Conservation (phyloP, 2,888 invertebrate species). For the Leptinotarsa tumamoca region DNA sequence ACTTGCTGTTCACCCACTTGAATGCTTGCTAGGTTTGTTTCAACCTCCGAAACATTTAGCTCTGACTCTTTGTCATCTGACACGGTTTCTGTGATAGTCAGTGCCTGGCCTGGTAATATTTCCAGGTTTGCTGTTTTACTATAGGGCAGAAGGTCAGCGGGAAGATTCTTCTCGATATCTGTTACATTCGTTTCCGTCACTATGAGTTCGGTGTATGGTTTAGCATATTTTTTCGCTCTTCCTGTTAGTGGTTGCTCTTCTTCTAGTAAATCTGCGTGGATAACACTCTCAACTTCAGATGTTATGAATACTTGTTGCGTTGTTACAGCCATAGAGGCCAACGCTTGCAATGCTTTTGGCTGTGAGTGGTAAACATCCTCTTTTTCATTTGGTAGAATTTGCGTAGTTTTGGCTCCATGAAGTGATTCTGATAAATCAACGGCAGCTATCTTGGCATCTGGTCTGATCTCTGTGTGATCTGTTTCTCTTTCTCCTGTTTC, state of each 20-base stretch:
- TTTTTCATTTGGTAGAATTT: slow-evolving; percentile 66
- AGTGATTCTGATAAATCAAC: slow-evolving; percentile 60
- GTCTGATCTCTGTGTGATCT: slow-evolving; percentile 58
- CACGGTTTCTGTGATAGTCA: slow-evolving; percentile 73
- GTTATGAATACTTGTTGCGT: slow-evolving; percentile 67
- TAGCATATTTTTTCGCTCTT: slow-evolving; percentile 67
- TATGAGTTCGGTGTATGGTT: slow-evolving; percentile 68
- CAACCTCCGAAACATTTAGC: slow-evolving; percentile 63
- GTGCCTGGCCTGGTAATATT: slow-evolving; percentile 71
- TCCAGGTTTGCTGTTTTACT: slow-evolving; percentile 70
- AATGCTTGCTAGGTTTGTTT: slow-evolving; percentile 69
- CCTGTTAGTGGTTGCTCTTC: slow-evolving; percentile 65
- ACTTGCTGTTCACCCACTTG: slow-evolving; percentile 69
- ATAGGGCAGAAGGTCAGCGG: slow-evolving; percentile 69
- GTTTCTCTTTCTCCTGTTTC: slow-evolving; percentile 68
- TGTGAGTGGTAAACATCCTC: slow-evolving; percentile 65
- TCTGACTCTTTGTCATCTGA: slow-evolving; percentile 69
- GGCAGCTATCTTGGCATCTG: slow-evolving; percentile 61
- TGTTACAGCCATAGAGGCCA: slow-evolving; percentile 65
- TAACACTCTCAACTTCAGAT: slow-evolving; percentile 66
- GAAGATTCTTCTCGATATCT: slow-evolving; percentile 69
- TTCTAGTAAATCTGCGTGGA: slow-evolving; percentile 65
- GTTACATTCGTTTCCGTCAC: slow-evolving; percentile 69
- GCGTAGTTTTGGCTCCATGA: slow-evolving; percentile 64
- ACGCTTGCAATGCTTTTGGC: slow-evolving; percentile 61